Evolutionary conservation across 2,888 invertebrate species (phyloP).

Genomic region (Parnassius apollo): DNA sequence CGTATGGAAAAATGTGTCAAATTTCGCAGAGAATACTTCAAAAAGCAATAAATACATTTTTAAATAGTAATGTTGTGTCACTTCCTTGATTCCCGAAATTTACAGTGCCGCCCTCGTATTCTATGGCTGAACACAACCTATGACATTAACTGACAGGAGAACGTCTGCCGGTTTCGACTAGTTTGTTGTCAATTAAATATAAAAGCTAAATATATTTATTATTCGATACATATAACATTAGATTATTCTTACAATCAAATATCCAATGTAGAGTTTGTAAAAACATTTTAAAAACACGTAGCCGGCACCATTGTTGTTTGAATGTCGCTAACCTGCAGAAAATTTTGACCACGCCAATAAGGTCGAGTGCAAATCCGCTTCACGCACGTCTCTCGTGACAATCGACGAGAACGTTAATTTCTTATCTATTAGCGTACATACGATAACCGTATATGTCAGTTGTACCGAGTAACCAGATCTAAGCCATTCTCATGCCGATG

Average conservation of each 20-base stretch:
- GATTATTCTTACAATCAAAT: constrained; percentile 26
- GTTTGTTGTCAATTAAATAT: background rate
- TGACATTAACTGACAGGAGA: no score
- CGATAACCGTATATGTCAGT: constrained; percentile 57
- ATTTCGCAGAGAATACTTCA: no score
- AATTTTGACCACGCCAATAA: constrained; percentile 28
- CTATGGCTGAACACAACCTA: no score
- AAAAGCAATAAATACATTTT: no score
- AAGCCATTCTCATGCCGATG: constrained; percentile 38
- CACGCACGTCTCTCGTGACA: constrained; percentile 62
- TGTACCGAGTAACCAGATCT: constrained; percentile 45
- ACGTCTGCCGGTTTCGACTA: no score
- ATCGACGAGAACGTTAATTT: constrained; percentile 39
- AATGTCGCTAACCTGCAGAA: constrained; percentile 40
- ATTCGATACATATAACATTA: background rate
- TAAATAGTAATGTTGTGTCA: no score
- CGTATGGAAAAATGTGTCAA: no score
- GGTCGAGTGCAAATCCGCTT: constrained; percentile 42
- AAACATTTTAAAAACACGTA: background rate
- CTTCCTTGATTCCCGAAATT: no score
- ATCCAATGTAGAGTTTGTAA: constrained; percentile 36
- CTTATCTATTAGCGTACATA: constrained; percentile 66
- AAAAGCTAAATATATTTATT: background rate
- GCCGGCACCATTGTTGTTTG: background rate
- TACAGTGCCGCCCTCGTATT: no score